Evolutionary conservation across 2,797 vertebrate genomes (phyloP).

Genomic region (Argyrosomus regius): DNA sequence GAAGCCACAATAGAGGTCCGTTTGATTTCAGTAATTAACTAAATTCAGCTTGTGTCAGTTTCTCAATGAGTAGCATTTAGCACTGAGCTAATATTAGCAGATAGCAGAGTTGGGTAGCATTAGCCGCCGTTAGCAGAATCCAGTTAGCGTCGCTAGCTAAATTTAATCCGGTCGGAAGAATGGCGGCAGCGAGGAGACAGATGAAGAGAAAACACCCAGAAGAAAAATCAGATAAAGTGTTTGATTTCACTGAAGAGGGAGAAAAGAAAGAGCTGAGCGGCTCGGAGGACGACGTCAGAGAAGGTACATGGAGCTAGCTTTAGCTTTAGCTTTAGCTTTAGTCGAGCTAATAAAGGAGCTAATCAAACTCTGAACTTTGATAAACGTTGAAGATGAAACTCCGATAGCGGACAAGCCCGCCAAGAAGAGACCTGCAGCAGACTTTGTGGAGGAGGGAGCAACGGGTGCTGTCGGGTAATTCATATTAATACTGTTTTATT

Average conservation of each 20-base stretch:
- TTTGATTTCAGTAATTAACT: background rate
- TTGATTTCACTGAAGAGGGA: slow-evolving; percentile 70
- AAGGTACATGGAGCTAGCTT: slow-evolving; percentile 48
- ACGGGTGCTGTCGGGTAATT: slow-evolving; percentile 72
- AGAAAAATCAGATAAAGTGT: slow-evolving; percentile 56
- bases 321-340: too few species aligned
- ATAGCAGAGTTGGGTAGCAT: background rate
- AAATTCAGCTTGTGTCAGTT: rapidly evolving
- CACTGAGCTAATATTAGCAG: background rate
- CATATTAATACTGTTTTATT: background rate
- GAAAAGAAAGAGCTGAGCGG: slow-evolving; percentile 71
- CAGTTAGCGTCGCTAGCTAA: background rate
- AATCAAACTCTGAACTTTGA: background rate
- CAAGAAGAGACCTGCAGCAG: slow-evolving; percentile 76
- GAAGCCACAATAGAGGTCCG: rapidly evolving
- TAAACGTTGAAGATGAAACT: slow-evolving; percentile 62
- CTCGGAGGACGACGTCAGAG: slow-evolving; percentile 76
- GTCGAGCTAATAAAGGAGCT: too few species aligned
- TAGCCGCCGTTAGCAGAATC: background rate
- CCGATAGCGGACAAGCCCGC: slow-evolving; percentile 67
- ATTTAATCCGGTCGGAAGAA: slow-evolving; percentile 15
- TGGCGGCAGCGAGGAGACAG: slow-evolving; percentile 76
- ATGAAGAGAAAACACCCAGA: slow-evolving; percentile 69
- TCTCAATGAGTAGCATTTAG: background rate
- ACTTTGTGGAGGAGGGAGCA: slow-evolving; percentile 63